A percentile compares a stretch with the other conserved stretches of the same genome.
Evolutionary conservation across 2,113 vertebrate species (phyloP).

Genomic region (Struthio camelus): DNA sequence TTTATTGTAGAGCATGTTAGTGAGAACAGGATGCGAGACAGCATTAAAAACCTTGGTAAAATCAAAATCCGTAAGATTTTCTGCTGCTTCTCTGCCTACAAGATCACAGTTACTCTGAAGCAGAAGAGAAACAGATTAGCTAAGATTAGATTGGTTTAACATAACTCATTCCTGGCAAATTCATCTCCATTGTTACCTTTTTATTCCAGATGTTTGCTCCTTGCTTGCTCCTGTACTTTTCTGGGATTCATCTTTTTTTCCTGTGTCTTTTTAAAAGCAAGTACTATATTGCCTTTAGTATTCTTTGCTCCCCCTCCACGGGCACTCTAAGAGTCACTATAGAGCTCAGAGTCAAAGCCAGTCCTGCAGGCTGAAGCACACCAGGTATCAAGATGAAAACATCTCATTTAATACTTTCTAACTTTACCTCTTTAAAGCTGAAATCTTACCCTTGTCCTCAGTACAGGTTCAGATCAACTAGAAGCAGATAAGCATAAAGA

Average conservation of each 20-base stretch:
- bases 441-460: rapidly evolving
- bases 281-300: neutral
- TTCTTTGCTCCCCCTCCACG: neutral
- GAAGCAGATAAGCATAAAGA: rapidly evolving
- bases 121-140: too few relatives aligned
- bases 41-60: neutral
- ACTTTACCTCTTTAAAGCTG: neutral
- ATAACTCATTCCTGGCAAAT: neutral
- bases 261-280: neutral
- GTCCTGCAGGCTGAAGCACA: neutral
- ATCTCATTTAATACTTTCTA: neutral
- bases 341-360: neutral
- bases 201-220: too few relatives aligned
- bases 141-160: neutral
- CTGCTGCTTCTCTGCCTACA: neutral
- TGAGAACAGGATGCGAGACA: neutral
- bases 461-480: too few relatives aligned
- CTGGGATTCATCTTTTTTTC: too few relatives aligned
- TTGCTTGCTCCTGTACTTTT: too few relatives aligned
- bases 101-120: neutral
- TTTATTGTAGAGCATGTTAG: neutral
- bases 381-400: neutral
- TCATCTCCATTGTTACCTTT: too few relatives aligned
- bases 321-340: neutral
- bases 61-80: neutral